Conservation (phyloP, 2,888 invertebrate species). For the Agrochola macilenta region DNA sequence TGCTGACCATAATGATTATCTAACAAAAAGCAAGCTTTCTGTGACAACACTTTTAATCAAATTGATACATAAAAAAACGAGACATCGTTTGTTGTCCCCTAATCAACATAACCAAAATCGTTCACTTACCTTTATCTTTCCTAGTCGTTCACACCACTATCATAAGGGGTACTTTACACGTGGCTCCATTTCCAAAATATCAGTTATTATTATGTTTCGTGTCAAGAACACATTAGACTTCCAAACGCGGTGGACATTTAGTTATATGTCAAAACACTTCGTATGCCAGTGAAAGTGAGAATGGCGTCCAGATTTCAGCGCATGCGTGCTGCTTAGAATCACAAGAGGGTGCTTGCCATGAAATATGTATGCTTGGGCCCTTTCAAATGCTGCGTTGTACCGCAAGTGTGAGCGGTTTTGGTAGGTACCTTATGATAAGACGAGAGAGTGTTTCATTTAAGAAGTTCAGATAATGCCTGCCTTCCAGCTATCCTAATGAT, state of each 20-base stretch:
- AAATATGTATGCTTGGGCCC: slow-evolving; percentile 70
- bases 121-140: slow-evolving; percentile 78
- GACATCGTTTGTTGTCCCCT: slow-evolving; percentile 42
- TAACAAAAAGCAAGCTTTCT: neutral
- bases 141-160: slow-evolving; percentile 81
- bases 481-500: neutral
- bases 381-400: slow-evolving; percentile 62
- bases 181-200: slow-evolving; percentile 83
- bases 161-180: slow-evolving; percentile 85
- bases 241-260: slow-evolving; percentile 80
- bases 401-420: slow-evolving; percentile 33
- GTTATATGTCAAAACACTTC: slow-evolving; percentile 86
- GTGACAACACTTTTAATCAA: neutral
- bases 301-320: slow-evolving; percentile 87
- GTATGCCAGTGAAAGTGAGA: slow-evolving; percentile 84
- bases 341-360: slow-evolving; percentile 73
- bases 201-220: slow-evolving; percentile 79
- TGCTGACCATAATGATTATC: neutral
- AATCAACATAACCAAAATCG: slow-evolving; percentile 73
- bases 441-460: neutral
- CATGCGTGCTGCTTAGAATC: slow-evolving; percentile 81
- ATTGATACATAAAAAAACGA: neutral
- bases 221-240: slow-evolving; percentile 88
- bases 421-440: slow-evolving; percentile 15
- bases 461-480: neutral